Percentiles rank a stretch among this genome's conserved stretches.
phyloP scores from a whole-genome alignment of 2,113 vertebrate genomes.

The Heliornis fulica region DNA sequence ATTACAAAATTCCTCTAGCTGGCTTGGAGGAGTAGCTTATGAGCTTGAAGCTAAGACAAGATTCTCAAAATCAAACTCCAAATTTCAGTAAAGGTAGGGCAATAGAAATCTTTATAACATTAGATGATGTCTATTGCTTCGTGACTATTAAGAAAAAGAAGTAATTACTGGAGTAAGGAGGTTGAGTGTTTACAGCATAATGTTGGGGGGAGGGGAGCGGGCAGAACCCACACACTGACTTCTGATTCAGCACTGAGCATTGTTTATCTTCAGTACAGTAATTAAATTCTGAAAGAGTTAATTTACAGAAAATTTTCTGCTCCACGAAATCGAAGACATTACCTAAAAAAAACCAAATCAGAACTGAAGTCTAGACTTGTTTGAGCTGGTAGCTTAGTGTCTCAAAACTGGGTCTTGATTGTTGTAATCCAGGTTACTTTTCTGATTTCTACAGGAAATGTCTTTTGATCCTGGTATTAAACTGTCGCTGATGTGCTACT shows the following conservation, averaged over 20 bases:
- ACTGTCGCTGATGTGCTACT: constrained; percentile 36
- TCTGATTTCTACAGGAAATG: constrained; percentile 39
- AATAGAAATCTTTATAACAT: background rate
- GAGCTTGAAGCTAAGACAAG: background rate
- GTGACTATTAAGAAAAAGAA: background rate
- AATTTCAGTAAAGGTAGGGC: background rate
- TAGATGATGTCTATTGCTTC: background rate
- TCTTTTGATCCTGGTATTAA: constrained; percentile 18
- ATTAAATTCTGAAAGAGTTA: background rate
- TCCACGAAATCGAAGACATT: background rate
- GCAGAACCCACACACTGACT: background rate
- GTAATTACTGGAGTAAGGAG: background rate
- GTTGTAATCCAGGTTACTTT: constrained; percentile 18
- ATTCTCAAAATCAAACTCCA: background rate
- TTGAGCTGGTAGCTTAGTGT: background rate
- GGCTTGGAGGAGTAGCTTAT: background rate
- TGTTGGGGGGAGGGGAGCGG: too few species aligned
- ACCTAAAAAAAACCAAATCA: background rate
- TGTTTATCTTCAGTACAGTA: background rate
- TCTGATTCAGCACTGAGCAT: background rate
- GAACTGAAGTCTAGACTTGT: background rate
- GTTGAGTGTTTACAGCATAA: background rate
- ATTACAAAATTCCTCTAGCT: background rate
- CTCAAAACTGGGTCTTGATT: background rate
- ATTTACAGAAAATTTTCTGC: background rate